Percentiles rank a stretch among this genome's conserved stretches.
Evolutionary conservation across 2,888 invertebrate species (phyloP).

Genomic region (Lithophane leautieri): DNA sequence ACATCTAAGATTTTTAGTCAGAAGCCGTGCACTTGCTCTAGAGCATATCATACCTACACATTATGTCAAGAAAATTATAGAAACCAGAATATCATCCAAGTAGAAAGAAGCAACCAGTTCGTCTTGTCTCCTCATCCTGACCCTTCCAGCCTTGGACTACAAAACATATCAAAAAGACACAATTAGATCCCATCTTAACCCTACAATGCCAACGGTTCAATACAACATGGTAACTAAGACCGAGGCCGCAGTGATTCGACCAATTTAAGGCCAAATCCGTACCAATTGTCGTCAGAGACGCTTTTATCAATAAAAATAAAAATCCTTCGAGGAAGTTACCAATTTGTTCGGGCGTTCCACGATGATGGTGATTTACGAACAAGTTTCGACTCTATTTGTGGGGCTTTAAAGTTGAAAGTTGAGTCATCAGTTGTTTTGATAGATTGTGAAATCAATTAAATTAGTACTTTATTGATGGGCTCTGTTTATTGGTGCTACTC

Average conservation of each 20-base stretch:
- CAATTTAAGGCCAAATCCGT: constrained; percentile 87
- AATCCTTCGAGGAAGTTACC: constrained; percentile 87
- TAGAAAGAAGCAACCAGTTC: neutral
- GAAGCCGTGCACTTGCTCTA: neutral
- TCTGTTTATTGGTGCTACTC: constrained; percentile 71
- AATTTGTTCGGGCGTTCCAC: constrained; percentile 81
- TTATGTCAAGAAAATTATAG: neutral
- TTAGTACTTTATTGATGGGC: constrained; percentile 77
- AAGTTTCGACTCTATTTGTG: constrained; percentile 62
- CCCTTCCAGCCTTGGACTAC: constrained; percentile 39
- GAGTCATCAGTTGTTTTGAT: constrained; percentile 59
- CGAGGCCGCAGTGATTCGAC: constrained; percentile 76
- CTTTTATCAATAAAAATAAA: constrained; percentile 89
- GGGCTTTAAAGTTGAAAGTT: constrained; percentile 32
- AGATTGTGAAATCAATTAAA: constrained; percentile 84
- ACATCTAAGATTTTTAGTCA: too few relatives aligned
- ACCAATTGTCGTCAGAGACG: constrained; percentile 85
- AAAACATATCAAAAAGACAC: constrained; percentile 38
- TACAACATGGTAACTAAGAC: constrained; percentile 64
- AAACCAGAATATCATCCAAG: constrained; percentile 2
- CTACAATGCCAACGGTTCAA: constrained; percentile 52
- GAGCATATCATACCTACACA: neutral
- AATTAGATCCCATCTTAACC: constrained; percentile 57
- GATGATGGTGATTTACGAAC: constrained; percentile 50
- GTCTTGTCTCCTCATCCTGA: neutral